Evolutionary conservation across 2,113 vertebrate species (phyloP), one percentile per base, ranked within the genome.

Genomic region (Phalacrocorax pelagicus): DNA sequence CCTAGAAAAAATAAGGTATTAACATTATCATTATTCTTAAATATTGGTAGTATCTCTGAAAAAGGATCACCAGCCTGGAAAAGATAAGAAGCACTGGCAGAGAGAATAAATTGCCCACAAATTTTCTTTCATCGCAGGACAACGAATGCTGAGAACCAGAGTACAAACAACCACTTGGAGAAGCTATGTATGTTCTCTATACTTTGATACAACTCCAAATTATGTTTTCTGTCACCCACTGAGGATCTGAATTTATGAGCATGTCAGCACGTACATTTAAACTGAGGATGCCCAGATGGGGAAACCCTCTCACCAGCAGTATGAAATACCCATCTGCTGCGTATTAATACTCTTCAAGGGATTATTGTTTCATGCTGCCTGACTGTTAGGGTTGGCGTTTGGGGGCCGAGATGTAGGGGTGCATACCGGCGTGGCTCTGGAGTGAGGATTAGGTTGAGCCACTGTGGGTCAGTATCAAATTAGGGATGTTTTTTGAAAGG

Each of bases 331-430:
- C 92, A 95, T 96, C 94, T 97, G 96, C 91, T 92, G 92, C 15
- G 58, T 80, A 42, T 94, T 96, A 94, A 77, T 95, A 90, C 40
- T 66, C 54, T 94, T 72, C 40, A 40, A 89, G 86, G 80, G 79
- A 87, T 96, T 94, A 72, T 89, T 92, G 51, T 67, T 98, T 96
- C 95, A 91, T 86, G 81, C 75, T 97, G 77, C 88, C 95, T 94
- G 74, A 38, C 72, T 93, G 90, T 85, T 85, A 75, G 0, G 9
- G 92, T 89, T 89, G 95, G 81, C 26, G 38, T 86, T 72, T 58
- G 74, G 74, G 82, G 67, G 19, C n/a, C 70, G 87, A 74, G 82
- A 55, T 74, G 77, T 75, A 85, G 88, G 63, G 67, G 57, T 78
- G 69, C n/a, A 8, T 86, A 51, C 34, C 93, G 36, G 62, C 5